Evolutionary conservation across 2,797 vertebrate genomes (phyloP), one percentile per base, ranked within the genome.

Genomic region (Intellagama lesueurii): DNA sequence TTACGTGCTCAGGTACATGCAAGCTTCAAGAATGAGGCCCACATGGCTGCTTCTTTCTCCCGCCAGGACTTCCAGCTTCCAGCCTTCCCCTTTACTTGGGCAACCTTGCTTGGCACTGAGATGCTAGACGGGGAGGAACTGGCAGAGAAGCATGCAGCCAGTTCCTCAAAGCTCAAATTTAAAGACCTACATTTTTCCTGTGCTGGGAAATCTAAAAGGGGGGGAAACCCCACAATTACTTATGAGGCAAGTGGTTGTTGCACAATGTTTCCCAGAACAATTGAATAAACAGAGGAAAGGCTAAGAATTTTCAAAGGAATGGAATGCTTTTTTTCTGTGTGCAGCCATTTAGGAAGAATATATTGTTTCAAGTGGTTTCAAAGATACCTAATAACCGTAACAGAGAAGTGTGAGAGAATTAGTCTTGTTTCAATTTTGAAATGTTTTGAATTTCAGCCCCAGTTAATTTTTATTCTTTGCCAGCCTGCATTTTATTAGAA

Each of bases 361-460:
- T 44, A 89, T 88, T 92, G 92, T 79, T 86, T 77, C 19, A 28
- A 87, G 52, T 90, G 93, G 85, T 94, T 93, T 92, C 69, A 66
- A 87, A 83, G 77, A 32, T 40, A 88, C 56, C 86, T 94, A 89
- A 77, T 7, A 84, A 60, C 64, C 91, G 81, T n/a, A 86, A 92
- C 88, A 91, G 9, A 47, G 56, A 86, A 89, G 70, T n/a, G 88
- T 91, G 69, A 87, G 92, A 91, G 35, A 89, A 87, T 89, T 68
- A 0, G 0, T 12, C 83, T 92, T 91, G 49, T 87, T 93, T 94
- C 75, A 90, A 91, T 92, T 93, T 92, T 89, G 87, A 93, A 93
- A 88, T 52, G 92, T 83, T 83, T 91, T 77, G n/a, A 64, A 77
- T 88, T 93, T 89, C 70, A 91, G 72, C 47, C n/a, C 7, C 60